phyloP scores from a whole-genome alignment of 2,113 vertebrate genomes.

The Crotalus viridis region DNA sequence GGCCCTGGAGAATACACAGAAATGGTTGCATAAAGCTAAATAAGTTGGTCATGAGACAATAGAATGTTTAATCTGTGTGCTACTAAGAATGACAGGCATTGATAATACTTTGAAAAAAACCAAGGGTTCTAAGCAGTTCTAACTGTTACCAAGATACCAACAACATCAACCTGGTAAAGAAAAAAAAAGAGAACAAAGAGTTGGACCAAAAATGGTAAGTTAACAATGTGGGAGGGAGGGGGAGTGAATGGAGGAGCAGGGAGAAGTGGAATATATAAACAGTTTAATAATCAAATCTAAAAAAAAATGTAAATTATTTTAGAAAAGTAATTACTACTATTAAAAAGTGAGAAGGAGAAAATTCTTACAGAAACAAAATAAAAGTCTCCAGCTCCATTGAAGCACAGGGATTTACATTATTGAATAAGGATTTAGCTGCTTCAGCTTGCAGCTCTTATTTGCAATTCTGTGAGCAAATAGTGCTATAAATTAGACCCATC shows the following conservation, averaged over 20 bases:
- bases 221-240: neutral
- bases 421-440: neutral
- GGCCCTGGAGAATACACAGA: neutral
- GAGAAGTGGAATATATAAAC: neutral
- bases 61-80: neutral
- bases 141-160: conserved; percentile 1
- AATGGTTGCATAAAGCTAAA: neutral
- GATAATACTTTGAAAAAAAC: neutral
- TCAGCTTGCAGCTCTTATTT: neutral
- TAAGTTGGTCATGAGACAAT: neutral
- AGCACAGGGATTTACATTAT: neutral
- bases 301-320: neutral
- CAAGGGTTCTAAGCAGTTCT: conserved; percentile 14
- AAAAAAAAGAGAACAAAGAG: neutral
- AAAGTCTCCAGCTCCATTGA: neutral
- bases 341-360: neutral
- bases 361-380: neutral
- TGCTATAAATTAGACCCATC: neutral
- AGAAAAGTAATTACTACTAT: neutral
- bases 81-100: neutral
- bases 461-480: neutral
- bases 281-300: neutral
- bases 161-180: neutral
- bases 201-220: neutral
- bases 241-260: neutral